Percentiles rank a stretch among this genome's conserved stretches.
Conservation (phyloP, 2,888 invertebrate species). For the Lottia gigantea region DNA sequence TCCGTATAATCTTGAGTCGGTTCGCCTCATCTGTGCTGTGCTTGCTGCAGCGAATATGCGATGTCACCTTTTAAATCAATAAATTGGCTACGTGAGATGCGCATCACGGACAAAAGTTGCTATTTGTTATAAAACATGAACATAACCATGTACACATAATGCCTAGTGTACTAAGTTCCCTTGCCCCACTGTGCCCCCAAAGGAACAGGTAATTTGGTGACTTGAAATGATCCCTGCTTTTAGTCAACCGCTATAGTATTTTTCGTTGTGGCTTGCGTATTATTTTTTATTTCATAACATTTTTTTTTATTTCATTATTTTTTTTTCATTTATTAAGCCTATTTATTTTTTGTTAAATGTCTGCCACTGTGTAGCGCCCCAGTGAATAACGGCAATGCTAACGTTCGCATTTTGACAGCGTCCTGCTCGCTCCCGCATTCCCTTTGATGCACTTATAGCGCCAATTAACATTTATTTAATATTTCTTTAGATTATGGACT, state of each 20-base stretch:
- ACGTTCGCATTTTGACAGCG: too few species aligned
- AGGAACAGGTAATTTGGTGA: background rate
- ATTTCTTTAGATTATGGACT: too few species aligned
- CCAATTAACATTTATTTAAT: too few species aligned
- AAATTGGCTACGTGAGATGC: background rate
- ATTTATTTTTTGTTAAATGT: background rate
- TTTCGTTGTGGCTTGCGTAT: background rate
- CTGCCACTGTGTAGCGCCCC: too few species aligned
- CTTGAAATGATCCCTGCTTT: too few species aligned
- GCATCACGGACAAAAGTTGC: background rate
- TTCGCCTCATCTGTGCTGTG: background rate
- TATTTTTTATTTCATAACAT: background rate
- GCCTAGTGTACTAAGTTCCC: background rate
- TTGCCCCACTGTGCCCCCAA: background rate
- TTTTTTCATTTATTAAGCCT: background rate
- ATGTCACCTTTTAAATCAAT: background rate
- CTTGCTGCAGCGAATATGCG: background rate
- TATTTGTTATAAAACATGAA: background rate
- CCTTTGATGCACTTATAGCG: too few species aligned
- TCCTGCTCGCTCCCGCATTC: too few species aligned
- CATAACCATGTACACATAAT: background rate
- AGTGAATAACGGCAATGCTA: too few species aligned
- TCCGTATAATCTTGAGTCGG: too few species aligned
- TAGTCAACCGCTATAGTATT: background rate
- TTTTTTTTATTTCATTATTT: background rate